Base-by-base conservation (phyloP, 2,797 vertebrate species). In the Bradypodion ventrale region DNA sequence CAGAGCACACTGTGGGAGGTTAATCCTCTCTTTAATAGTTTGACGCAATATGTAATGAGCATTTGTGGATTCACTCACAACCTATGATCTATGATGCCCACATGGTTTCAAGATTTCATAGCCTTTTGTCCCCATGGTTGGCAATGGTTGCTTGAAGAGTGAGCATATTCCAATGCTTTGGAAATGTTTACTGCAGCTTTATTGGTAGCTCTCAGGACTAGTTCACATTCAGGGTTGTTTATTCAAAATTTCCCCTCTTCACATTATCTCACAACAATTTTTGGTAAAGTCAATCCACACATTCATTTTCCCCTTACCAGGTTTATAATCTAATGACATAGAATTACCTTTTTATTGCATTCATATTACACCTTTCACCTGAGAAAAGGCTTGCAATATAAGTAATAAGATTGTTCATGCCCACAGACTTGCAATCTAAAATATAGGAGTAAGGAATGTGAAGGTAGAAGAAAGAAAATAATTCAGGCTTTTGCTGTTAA, bases 21-120 rank as follows among this genome's bases (percentile, higher is more conserved):
- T 46, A 29, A 25, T 83, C 66, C 52, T 87, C 52, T 40, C 72
- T 89, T 91, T 68, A 70, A 89, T 88, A 84, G 9, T 2, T 23
- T 5, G 69, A 86, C 37, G 86, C 52, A 81, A 59, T 66, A 89
- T 75, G 62, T 76, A 12, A 32, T 82, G 78, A 12, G 3, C 1
- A 60, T 76, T 40, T 83, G 62, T 84, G 63, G 69, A 79, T 77
- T 83, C 70, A 82, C 62, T 75, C 78, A 69, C 2, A 9, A 23
- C 10, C 62, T 35, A 21, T 25, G 52, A 63, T 72, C 68, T n/a
- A 25, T 23, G 16, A 7, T 5, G 27, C 59, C n/a, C 35, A 29
- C 25, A 37, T 78, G n/a, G 7, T 27, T 16, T 32, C 23, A 10
- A 19, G 52, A 56, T 19, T 56, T 21, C 52, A 56, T 56, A 56